Percentiles rank a stretch among this genome's conserved stretches.
Conservation (phyloP, 2,888 invertebrate genomes). For the Helicoverpa assulta region DNA sequence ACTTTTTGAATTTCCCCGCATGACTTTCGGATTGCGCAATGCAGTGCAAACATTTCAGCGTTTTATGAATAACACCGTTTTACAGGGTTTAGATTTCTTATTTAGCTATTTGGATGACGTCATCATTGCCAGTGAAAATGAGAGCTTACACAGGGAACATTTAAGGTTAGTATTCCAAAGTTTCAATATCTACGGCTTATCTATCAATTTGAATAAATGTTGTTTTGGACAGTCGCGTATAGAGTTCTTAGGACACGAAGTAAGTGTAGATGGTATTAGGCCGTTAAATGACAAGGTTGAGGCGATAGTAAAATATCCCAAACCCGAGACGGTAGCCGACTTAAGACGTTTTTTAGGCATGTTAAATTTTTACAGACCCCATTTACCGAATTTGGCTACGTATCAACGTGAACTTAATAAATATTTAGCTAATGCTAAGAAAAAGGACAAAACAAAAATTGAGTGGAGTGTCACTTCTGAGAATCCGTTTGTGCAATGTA, state of each 20-base stretch:
- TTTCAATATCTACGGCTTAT: conserved; percentile 11
- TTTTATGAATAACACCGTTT: conserved; percentile 18
- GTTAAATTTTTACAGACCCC: conserved; percentile 9
- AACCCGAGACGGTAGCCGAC: conserved; percentile 7
- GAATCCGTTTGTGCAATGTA: conserved; percentile 11
- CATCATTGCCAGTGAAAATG: conserved; percentile 6
- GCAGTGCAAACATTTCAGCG: conserved; percentile 16
- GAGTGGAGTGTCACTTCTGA: neutral
- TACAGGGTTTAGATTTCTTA: conserved; percentile 17
- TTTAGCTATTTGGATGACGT: conserved; percentile 29
- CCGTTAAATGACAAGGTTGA: conserved; percentile 9
- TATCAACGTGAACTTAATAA: conserved; percentile 3
- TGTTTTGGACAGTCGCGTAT: conserved; percentile 9
- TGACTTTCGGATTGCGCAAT: conserved; percentile 16
- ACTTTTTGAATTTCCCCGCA: conserved; percentile 11
- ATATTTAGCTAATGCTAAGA: neutral
- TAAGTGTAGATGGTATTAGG: conserved; percentile 7
- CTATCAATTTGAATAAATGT: conserved; percentile 19
- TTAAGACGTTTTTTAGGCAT: conserved; percentile 12
- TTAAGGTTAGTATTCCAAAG: conserved; percentile 13
- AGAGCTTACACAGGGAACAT: neutral
- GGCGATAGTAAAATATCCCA: conserved; percentile 7
- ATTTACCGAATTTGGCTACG: neutral
- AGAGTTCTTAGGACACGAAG: conserved; percentile 13
- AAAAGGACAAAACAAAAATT: conserved; percentile 9